These are phyloP conservation scores for Ennomos fuscantarius DNA, from an alignment of 2,888 invertebrate species.

Conservation along the genomic window DNA sequence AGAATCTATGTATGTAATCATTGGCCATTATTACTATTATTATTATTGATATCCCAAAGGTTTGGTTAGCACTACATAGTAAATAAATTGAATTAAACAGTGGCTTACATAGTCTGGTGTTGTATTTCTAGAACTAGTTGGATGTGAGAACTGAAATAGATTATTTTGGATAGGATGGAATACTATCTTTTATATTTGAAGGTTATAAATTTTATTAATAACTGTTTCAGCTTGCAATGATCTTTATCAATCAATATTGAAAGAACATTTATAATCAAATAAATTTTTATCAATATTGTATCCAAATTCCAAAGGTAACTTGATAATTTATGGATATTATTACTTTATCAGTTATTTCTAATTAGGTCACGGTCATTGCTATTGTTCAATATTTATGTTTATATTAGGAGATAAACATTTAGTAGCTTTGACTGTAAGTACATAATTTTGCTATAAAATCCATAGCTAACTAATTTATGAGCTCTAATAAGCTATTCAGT, in stretches of 20 bases:
- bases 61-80: no score
- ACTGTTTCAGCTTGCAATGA: conserved; percentile 14
- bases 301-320: conserved; percentile 17
- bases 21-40: no score
- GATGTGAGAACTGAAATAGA: conserved; percentile 21
- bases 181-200: conserved; percentile 4
- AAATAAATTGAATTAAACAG: no score
- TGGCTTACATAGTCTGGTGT: not conserved
- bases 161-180: conserved; percentile 23
- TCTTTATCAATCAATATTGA: conserved; percentile 19
- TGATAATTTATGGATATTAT: conserved; percentile 11
- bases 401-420: conserved; percentile 17
- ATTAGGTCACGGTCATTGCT: conserved; percentile 7
- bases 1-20: no score
- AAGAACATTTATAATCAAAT: conserved; percentile 13
- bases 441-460: conserved; percentile 6
- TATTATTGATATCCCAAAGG: no score
- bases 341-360: not conserved
- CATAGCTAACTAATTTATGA: conserved; percentile 9
- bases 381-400: conserved; percentile 21
- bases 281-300: conserved; percentile 10
- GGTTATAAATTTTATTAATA: not conserved
- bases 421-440: conserved; percentile 24
- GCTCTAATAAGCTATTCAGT: not conserved
- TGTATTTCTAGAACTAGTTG: conserved; percentile 20